These are phyloP conservation scores for Auanema freiburgensis DNA, from an alignment of 2,888 invertebrate species.

Conservation along the genomic window DNA sequence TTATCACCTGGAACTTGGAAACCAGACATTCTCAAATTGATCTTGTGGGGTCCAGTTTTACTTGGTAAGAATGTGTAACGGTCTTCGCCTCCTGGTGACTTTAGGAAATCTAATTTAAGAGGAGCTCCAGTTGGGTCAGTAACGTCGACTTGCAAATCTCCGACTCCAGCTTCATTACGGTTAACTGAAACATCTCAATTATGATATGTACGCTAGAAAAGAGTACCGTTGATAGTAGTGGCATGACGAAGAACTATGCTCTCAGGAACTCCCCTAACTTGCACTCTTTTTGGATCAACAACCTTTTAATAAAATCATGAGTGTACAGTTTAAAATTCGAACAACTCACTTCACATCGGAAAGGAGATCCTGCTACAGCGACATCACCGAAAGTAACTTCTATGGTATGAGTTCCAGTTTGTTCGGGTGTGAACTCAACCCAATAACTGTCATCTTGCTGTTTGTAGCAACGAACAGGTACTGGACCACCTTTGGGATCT, in stretches of 20 bases:
- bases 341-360: slow-evolving; percentile 82
- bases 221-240: slow-evolving; percentile 44
- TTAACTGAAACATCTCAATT: slow-evolving; percentile 42
- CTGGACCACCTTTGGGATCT: slow-evolving; percentile 70
- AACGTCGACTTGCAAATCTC: slow-evolving; percentile 56
- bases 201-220: not conserved
- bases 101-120: slow-evolving; percentile 48
- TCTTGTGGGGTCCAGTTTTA: slow-evolving; percentile 56
- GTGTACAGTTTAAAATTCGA: too few relatives aligned
- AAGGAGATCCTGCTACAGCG: slow-evolving; percentile 87
- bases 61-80: slow-evolving; percentile 59
- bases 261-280: slow-evolving; percentile 46
- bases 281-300: slow-evolving; percentile 71
- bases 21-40: slow-evolving; percentile 57
- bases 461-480: slow-evolving; percentile 89
- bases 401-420: slow-evolving; percentile 80
- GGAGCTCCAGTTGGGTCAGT: slow-evolving; percentile 55
- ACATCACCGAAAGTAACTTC: slow-evolving; percentile 78
- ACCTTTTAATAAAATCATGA: too few relatives aligned
- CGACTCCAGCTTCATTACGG: slow-evolving; percentile 56
- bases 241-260: slow-evolving; percentile 49
- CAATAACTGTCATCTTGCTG: slow-evolving; percentile 91
- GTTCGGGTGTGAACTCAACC: slow-evolving; percentile 77
- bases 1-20: slow-evolving; percentile 56
- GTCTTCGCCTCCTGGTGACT: slow-evolving; percentile 50